Base-by-base conservation (phyloP, 2,888 invertebrate genomes). In the Andrena haemorrhoa region DNA sequence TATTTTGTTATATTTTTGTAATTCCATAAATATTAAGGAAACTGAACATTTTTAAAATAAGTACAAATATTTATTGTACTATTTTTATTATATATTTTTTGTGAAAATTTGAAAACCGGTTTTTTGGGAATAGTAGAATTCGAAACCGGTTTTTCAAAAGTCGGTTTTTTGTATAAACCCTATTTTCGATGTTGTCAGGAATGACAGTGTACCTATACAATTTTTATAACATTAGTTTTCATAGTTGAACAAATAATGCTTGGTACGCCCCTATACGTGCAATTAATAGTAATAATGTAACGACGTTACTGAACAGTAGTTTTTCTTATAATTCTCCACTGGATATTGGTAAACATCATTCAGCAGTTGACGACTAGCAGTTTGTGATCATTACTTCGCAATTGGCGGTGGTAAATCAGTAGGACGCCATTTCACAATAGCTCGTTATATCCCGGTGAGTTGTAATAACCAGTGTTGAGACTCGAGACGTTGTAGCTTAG, bases 401-500 rank as follows among this genome's bases (percentile, higher is more conserved):
- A 31, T n/a, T 51, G 31, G n/a, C 26, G 6, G 1, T 29, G 1
- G 31, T 51, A 66, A 66, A 31, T 51, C 6, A 29, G 47, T 35
- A 1, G 35, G 12, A 10, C 3, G 35, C 1, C 49, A 49, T 65
- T 29, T 63, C n/a, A 20, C 16, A 41, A 65, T 47, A 60, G 51
- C 20, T 47, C 60, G n/a, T 41, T 41, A 16, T 29, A n/a, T 29
- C 6, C 49, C 29, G 41, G 33, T 31, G n/a, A 66, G 65, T 10
- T 61, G 51, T 71, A 33, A 71, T 71, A 47, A 63, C 16, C 60
- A 10, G 47, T 26, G 29, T 12, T 61, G 61, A 20, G 51, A 31
- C 49, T 60, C 26, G 26, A n/a, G 47, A 65, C 31, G 47, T 16
- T 51, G 26, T 35, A 23, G 51, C 47, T 56, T 69, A 65, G 16